Base-by-base conservation (phyloP, 2,113 vertebrate genomes). In the Grantiella picta region DNA sequence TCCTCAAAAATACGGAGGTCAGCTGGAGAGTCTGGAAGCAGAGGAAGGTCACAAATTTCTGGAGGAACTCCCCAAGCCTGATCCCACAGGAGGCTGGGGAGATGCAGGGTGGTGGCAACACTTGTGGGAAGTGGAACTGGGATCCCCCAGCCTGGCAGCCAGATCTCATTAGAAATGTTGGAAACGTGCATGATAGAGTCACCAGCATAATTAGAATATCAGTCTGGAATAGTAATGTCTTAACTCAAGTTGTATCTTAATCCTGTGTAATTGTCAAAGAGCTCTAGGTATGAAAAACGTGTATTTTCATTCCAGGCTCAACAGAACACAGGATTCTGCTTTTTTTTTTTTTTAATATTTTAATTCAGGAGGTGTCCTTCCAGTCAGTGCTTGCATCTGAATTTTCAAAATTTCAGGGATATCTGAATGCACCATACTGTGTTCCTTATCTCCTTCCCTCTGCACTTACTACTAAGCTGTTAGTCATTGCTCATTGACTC, bases 61-160 rank as follows among this genome's bases (percentile, higher is more conserved):
- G 36, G 40, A 56, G 49, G 36, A 42, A 3, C 8, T 40, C 18
- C 25, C 7, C 1, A 7, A n/a, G 38, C 38, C 84, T 50, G 80
- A 7, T 68, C 25, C 54, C 50, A 40, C 38, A 7, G 76, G 56
- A 82, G 25, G 13, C 7, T 56, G 66, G 33, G 10, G 71, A 40
- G 25, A 2, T 13, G 45, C 25, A 19, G 66, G 66, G 17, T 61
- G 56, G 56, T 61, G 65, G 25, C 60, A 63, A 9, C 57, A 19
- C 0, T 0, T 35, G 23, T 24, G 33, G 52, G 0, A 3, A 18
- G 29, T 5, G 33, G 47, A 36, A 10, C 21, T 59, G 49, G 7
- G 10, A 10, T 35, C 8, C 50, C 71, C 50, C 5, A 23, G 8
- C 45, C 54, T 17, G 19, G 50, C 35, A 54, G 44, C 33, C 63